A percentile compares a stretch with the other conserved stretches of the same genome.
Evolutionary conservation across 37 sponge, comb jelly and placozoan genomes (phyloP).

Genomic region (Chondrosia reniformis): DNA sequence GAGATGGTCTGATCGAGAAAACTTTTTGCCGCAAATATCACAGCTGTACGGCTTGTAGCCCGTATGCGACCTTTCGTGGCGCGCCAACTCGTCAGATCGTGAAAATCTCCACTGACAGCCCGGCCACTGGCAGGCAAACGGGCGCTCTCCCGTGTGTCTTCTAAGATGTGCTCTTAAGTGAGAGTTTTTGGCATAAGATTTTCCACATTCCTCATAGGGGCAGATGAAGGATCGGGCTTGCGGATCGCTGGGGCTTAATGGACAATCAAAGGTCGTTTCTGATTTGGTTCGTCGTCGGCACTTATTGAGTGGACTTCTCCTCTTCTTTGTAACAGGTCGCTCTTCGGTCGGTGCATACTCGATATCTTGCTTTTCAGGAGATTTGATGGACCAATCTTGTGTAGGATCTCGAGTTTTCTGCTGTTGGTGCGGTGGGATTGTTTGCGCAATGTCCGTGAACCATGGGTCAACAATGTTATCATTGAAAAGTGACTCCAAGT

Average conservation of each 20-base stretch:
- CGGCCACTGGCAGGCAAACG: conserved; percentile 86
- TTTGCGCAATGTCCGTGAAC: not conserved
- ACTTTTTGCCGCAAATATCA: conserved; percentile 82
- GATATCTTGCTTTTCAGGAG: not conserved
- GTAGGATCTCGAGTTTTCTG: not conserved
- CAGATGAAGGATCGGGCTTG: conserved; percentile 46
- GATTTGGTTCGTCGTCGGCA: not conserved
- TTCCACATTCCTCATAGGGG: conserved; percentile 69
- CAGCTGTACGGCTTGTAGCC: conserved; percentile 89
- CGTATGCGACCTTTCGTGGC: conserved; percentile 80
- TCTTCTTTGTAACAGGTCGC: not conserved
- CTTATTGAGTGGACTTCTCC: not conserved
- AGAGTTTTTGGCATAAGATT: conserved; percentile 81
- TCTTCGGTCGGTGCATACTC: not conserved
- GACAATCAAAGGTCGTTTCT: not conserved
- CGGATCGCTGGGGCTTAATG: not conserved
- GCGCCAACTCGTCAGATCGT: conserved; percentile 84
- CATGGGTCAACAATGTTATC: conserved; percentile 18
- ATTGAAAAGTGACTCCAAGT: not conserved
- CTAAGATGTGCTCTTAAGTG: conserved; percentile 84
- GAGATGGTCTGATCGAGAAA: conserved; percentile 84
- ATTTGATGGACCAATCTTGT: not conserved
- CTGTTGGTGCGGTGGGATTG: not conserved
- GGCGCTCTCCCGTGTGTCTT: conserved; percentile 87
- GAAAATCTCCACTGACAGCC: conserved; percentile 88